Conservation (phyloP, 37 sponge, comb jelly and placozoan species). For the Dysidea cf. avara region DNA sequence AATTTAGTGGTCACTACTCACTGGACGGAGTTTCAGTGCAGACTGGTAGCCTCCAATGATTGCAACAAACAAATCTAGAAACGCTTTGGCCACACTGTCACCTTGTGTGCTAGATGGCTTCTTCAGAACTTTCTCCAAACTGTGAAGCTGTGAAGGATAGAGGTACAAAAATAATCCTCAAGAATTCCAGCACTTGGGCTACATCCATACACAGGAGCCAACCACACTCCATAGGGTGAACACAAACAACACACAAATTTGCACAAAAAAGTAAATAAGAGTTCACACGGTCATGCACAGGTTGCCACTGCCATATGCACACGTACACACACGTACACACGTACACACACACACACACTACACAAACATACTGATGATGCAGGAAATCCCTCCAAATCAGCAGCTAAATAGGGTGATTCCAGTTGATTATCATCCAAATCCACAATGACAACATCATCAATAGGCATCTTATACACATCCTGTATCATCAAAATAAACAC, state of each 20-base stretch:
- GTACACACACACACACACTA: too few relatives aligned
- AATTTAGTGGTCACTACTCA: too few relatives aligned
- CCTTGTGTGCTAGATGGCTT: slow-evolving; percentile 69
- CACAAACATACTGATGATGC: not conserved
- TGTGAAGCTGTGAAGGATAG: slow-evolving; percentile 4
- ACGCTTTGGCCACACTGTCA: slow-evolving; percentile 65
- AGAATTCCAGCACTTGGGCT: too few relatives aligned
- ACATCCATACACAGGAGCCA: too few relatives aligned
- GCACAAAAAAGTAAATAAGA: too few relatives aligned
- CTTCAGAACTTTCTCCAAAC: slow-evolving; percentile 74
- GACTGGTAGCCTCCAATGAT: slow-evolving; percentile 78
- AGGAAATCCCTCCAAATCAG: slow-evolving; percentile 13
- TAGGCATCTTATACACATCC: slow-evolving; percentile 48
- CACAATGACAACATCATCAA: slow-evolving; percentile 77
- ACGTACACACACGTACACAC: slow-evolving; percentile 6
- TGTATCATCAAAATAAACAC: too few relatives aligned
- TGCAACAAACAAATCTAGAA: slow-evolving; percentile 57
- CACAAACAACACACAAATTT: too few relatives aligned
- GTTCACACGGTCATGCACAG: too few relatives aligned
- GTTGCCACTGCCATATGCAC: slow-evolving; percentile 37
- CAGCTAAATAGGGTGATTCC: slow-evolving; percentile 17
- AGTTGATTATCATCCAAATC: slow-evolving; percentile 76
- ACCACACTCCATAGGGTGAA: too few relatives aligned
- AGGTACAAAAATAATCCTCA: too few relatives aligned
- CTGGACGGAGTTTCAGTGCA: slow-evolving; percentile 49